Base-by-base conservation (phyloP, 2,888 invertebrate species). In the Germaria angustata region DNA sequence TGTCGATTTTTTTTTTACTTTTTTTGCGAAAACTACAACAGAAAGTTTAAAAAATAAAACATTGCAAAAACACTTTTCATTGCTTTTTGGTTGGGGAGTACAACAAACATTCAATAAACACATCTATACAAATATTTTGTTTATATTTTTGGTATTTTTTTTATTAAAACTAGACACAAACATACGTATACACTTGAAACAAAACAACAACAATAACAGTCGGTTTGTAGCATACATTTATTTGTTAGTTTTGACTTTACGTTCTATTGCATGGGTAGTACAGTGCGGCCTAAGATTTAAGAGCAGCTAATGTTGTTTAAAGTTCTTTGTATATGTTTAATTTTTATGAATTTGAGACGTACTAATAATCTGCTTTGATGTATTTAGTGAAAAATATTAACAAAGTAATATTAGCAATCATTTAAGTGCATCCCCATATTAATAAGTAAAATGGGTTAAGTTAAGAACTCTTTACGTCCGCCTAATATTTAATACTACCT, bases 21-120 rank as follows among this genome's bases (percentile, higher is more conserved):
- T 49, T 49, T 49, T 53, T 53, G 39, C 28, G 7, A 66, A 13
- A 59, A 78, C 73, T 78, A 73, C 68, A 73, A 81, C 81, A 5
- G 11, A 78, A 72, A 68, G 7, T 28, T 55, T n/a, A 51, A 41
- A 59, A 76, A 24, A 57, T 57, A 49, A 71, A 71, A 72, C 36
- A 68, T 72, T 44, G 20, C 84, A 80, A 73, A 81, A 83, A 86
- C 77, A 24, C 15, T 86, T 86, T 82, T 85, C 84, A 83, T 61
- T 81, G 80, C 66, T 80, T 84, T 68, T 55, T 34, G 8, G 6
- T 49, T 39, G 41, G 28, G 32, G 8, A 24, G 24, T 55, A 78
- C 68, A 79, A 79, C 79, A 82, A 82, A 69, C 81, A 79, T 75
- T 36, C 78, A 69, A 65, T 73, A 79, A 81, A 41, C 22, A 81